A percentile compares a stretch with the other conserved stretches of the same genome.
These are phyloP conservation scores for Sussaba pulchella DNA, from an alignment of 2,888 invertebrate genomes.

Conservation along the genomic window DNA sequence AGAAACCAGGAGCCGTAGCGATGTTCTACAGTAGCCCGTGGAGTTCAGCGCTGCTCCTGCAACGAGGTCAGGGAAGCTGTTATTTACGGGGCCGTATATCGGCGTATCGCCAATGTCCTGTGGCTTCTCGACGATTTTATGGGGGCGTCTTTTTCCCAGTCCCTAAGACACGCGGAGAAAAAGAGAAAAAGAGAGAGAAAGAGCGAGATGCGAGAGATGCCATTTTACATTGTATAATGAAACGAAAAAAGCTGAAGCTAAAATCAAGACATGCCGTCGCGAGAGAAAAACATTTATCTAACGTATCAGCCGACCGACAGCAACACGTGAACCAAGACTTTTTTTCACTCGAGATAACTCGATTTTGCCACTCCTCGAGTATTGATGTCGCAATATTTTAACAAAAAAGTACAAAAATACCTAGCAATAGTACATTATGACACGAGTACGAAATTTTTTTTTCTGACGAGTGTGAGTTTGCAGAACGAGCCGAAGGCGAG, in stretches of 20 bases:
- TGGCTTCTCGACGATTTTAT: conserved; percentile 69
- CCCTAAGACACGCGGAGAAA: conserved; percentile 14
- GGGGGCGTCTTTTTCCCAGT: conserved; percentile 61
- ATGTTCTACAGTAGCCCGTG: conserved; percentile 69
- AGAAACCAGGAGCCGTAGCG: conserved; percentile 34
- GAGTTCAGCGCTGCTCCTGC: conserved; percentile 64
- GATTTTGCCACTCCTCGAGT: too few relatives aligned
- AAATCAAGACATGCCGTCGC: neutral
- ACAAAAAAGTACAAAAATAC: too few relatives aligned
- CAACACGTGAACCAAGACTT: too few relatives aligned
- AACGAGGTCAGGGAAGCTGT: conserved; percentile 69
- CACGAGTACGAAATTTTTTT: too few relatives aligned
- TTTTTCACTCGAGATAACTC: neutral
- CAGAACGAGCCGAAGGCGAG: too few relatives aligned
- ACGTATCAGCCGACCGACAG: too few relatives aligned
- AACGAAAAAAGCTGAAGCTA: neutral
- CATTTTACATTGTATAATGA: neutral
- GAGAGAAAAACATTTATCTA: neutral
- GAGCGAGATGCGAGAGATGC: neutral
- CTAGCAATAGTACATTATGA: too few relatives aligned
- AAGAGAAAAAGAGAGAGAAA: neutral
- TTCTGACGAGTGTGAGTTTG: too few relatives aligned
- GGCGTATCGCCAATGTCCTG: conserved; percentile 69
- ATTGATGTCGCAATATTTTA: too few relatives aligned
- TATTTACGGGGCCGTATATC: conserved; percentile 73